Base-by-base conservation (phyloP, 2,113 vertebrate genomes). In the Promerops cafer region DNA sequence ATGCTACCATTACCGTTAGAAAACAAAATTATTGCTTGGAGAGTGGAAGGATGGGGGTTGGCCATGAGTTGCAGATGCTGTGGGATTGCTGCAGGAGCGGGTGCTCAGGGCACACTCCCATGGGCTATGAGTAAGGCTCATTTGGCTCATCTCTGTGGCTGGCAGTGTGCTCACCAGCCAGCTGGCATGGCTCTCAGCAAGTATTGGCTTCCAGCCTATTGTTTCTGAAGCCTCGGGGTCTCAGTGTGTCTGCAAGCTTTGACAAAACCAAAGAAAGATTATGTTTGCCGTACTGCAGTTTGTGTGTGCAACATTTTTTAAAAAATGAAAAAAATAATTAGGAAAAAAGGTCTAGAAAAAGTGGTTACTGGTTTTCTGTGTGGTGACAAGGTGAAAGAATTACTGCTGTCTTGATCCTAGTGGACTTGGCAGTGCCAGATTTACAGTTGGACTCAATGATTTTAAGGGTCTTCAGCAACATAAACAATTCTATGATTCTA, bases 41-140 rank as follows among this genome's bases (percentile, higher is more conserved):
- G 74, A 75, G 42, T 3, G 0, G 14, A 42, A 30, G 4, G 19
- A 2, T 33, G 42, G 21, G 31, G 18, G 2, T 8, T 81, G 64
- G 9, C 26, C 6, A 11, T 11, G 24, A 13, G 19, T 13, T 70
- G 59, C 42, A 54, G 40, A 11, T 3, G 2, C 20, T 2, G 1
- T 53, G 59, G 31, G 40, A 33, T 30, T 83, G 74, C 33, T 6
- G 4, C n/a, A 53, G 35, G 8, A 10, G 40, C 60, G 47, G 21
- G 47, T 4, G 1, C 19, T 49, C 44, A 35, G 39, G 44, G 8
- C 1, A 1, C 24, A 21, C 30, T 65, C 59, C 53, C 2, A 1
- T 52, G 74, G 52, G 20, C 45, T 49, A 6, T 42, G 56, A 68
- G 19, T 57, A n/a, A 70, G 64, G 52, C 52, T 91, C 16, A 14